phyloP scores from a whole-genome alignment of 2,797 vertebrate species.

The Gila robusta region DNA sequence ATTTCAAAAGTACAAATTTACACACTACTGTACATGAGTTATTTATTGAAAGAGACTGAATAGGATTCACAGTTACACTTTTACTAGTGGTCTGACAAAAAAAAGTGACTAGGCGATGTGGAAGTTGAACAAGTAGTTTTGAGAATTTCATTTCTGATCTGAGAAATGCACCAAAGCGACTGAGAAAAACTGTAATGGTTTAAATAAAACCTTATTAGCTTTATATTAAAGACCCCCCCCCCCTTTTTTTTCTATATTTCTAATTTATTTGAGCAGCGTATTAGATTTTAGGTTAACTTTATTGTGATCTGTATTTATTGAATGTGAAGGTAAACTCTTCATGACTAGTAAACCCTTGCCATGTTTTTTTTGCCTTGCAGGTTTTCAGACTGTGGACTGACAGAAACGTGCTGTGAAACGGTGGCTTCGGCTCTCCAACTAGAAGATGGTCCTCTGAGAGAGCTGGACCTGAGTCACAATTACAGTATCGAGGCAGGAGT shows the following conservation, averaged over 20 bases:
- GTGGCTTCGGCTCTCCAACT: slow-evolving; percentile 48
- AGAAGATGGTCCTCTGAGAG: slow-evolving; percentile 24
- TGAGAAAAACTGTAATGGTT: too few relatives aligned
- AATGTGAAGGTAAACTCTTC: neutral
- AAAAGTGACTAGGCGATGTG: too few relatives aligned
- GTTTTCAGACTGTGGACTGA: slow-evolving; percentile 52
- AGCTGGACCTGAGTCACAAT: slow-evolving; percentile 56
- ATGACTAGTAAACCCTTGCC: neutral
- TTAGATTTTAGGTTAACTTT: neutral
- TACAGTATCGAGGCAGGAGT: slow-evolving; percentile 24
- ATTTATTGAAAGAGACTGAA: too few relatives aligned
- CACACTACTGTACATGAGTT: too few relatives aligned
- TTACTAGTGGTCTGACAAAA: too few relatives aligned
- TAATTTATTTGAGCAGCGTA: neutral
- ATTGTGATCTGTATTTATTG: neutral
- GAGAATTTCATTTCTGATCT: too few relatives aligned
- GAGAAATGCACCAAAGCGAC: too few relatives aligned
- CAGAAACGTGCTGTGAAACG: slow-evolving; percentile 41
- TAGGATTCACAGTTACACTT: too few relatives aligned
- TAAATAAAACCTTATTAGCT: neutral
- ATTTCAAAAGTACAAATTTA: too few relatives aligned
- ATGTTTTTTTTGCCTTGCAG: slow-evolving; percentile 27
- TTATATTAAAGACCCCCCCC: too few relatives aligned
- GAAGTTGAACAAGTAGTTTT: too few relatives aligned
- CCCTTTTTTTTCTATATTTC: neutral